Conservation (phyloP, 2,797 vertebrate genomes). For the Sebastes umbrosus region DNA sequence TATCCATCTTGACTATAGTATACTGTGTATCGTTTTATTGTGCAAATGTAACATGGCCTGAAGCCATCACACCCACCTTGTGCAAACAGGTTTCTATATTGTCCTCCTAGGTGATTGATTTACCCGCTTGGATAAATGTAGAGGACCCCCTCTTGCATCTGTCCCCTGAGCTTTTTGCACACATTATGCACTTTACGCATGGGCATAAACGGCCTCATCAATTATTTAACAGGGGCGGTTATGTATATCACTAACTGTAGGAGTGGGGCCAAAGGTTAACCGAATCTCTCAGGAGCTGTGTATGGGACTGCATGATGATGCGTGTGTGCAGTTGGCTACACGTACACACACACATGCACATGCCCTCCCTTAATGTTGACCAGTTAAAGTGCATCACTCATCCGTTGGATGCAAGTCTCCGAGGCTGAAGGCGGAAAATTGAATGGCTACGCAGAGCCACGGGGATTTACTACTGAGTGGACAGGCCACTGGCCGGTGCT, state of each 20-base stretch:
- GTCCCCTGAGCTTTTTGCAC: constrained; percentile 37
- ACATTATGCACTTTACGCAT: constrained; percentile 47
- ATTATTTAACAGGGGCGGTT: constrained; percentile 39
- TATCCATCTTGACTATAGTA: not conserved
- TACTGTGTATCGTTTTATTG: not conserved
- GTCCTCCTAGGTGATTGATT: constrained; percentile 7
- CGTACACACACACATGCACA: not conserved
- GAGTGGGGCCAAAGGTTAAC: constrained; percentile 18
- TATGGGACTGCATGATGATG: not conserved
- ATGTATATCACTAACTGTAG: constrained; percentile 22
- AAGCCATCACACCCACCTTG: constrained; percentile 13
- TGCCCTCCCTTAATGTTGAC: constrained; percentile 11
- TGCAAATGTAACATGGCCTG: not conserved
- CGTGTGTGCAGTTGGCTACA: not conserved
- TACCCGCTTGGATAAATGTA: constrained; percentile 1
- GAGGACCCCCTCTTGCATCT: constrained; percentile 4
- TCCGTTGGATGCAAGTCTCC: constrained; percentile 34
- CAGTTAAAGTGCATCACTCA: constrained; percentile 53
- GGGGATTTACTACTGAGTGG: constrained; percentile 65
- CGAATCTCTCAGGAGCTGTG: constrained; percentile 6
- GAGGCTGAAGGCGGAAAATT: constrained; percentile 67
- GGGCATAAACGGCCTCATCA: constrained; percentile 36
- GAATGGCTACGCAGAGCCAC: constrained; percentile 48
- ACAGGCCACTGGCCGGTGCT: constrained; percentile 50
- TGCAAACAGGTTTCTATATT: constrained; percentile 13